Percentiles rank a stretch among this genome's conserved stretches.
These are phyloP conservation scores for Strigamia crassipes DNA, from an alignment of 2,888 invertebrate species.

Conservation along the genomic window DNA sequence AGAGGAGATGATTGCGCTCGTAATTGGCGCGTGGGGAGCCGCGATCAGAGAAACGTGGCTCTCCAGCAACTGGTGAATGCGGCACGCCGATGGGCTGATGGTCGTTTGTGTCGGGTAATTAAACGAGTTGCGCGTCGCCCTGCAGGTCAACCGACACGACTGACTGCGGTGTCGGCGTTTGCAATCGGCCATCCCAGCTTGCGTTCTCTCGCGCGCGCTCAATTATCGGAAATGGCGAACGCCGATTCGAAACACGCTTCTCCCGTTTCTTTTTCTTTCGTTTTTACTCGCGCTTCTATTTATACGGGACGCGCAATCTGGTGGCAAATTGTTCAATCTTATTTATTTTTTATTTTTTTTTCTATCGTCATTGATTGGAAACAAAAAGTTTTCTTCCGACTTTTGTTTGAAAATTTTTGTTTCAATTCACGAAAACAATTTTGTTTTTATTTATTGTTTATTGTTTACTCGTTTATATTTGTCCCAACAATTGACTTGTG, in stretches of 20 bases:
- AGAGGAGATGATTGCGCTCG: conserved; percentile 42
- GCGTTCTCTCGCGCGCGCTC: conserved; percentile 6
- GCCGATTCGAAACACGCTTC: background rate
- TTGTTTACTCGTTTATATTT: background rate
- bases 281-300: background rate
- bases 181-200: conserved; percentile 7
- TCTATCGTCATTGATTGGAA: background rate
- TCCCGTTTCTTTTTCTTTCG: background rate
- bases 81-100: conserved; percentile 28
- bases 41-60: conserved; percentile 26
- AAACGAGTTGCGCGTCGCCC: conserved; percentile 36
- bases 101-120: conserved; percentile 42
- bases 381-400: background rate
- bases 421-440: too few relatives aligned
- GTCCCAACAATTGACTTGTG: background rate
- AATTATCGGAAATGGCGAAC: conserved; percentile 35
- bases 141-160: conserved; percentile 29
- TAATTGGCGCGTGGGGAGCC: conserved; percentile 42
- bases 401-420: too few relatives aligned
- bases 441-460: background rate
- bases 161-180: conserved; percentile 31
- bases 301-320: conserved; percentile 4
- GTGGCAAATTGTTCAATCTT: conserved; percentile 12
- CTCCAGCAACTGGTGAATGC: conserved; percentile 37
- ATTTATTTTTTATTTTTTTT: background rate